A percentile compares a stretch with the other conserved stretches of the same genome.
These are phyloP conservation scores for Laticauda laticaudata DNA, from an alignment of 2,113 vertebrate species.

Conservation along the genomic window DNA sequence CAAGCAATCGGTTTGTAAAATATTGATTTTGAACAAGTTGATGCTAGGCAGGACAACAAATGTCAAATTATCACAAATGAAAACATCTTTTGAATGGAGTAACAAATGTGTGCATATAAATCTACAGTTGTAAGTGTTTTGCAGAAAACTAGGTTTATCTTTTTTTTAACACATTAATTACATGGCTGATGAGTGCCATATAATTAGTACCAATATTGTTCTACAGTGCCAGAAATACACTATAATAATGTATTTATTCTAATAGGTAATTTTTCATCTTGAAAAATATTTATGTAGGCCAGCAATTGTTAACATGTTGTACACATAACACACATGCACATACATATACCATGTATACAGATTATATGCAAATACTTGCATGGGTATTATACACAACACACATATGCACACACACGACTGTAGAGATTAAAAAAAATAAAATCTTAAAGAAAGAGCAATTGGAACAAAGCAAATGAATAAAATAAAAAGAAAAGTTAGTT, in stretches of 20 bases:
- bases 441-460: not conserved
- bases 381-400: not conserved
- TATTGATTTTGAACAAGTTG: not conserved
- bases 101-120: not conserved
- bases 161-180: not conserved
- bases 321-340: not conserved
- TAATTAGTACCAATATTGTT: not conserved
- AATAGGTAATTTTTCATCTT: not conserved
- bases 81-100: not conserved
- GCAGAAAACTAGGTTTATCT: not conserved
- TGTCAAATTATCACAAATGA: not conserved
- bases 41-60: not conserved
- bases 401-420: not conserved
- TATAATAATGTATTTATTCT: not conserved
- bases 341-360: not conserved
- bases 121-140: not conserved
- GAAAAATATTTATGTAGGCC: not conserved
- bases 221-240: not conserved
- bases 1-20: not conserved
- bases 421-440: not conserved
- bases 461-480: not conserved
- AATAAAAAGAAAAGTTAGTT: not conserved
- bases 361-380: not conserved
- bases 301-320: not conserved
- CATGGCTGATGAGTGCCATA: not conserved